phyloP scores from a whole-genome alignment of 64 coral and sea anemone species.

The Catalaphyllia jardinei region DNA sequence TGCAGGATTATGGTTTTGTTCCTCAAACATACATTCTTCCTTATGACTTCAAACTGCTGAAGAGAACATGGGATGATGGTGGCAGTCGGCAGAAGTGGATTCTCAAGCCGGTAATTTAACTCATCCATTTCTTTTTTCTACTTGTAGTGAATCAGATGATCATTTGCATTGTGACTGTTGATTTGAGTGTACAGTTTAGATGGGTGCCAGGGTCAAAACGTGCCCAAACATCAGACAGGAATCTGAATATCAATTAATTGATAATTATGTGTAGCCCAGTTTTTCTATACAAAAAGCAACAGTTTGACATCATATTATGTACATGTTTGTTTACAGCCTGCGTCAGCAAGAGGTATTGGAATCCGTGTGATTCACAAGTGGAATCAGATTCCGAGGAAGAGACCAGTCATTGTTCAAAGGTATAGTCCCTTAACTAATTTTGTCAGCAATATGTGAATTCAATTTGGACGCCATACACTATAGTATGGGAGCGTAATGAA shows the following conservation, averaged over 20 bases:
- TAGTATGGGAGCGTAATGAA: no score
- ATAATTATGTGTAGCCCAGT: no score
- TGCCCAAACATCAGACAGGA: no score
- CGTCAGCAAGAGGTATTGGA: slow-evolving; percentile 98
- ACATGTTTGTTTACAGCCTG: slow-evolving; percentile 56
- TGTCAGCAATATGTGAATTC: background rate
- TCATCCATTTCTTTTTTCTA: no score
- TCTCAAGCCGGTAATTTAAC: slow-evolving; percentile 83
- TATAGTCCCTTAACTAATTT: slow-evolving; percentile 4
- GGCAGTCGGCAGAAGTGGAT: slow-evolving; percentile 96
- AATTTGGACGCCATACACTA: no score
- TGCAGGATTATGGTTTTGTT: slow-evolving; percentile 96
- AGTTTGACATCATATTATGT: no score
- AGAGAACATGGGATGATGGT: slow-evolving; percentile 96
- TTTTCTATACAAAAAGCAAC: no score
- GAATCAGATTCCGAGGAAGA: slow-evolving; percentile 98
- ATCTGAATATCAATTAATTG: no score
- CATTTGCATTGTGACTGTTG: no score
- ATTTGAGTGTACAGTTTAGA: no score
- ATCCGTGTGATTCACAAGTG: slow-evolving; percentile 97
- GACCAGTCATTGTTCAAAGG: slow-evolving; percentile 98
- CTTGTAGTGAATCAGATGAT: no score
- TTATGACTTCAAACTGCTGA: slow-evolving; percentile 91
- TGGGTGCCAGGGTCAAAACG: no score
- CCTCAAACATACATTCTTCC: slow-evolving; percentile 95